A percentile compares a stretch with the other conserved stretches of the same genome.
Conservation (phyloP, 2,888 invertebrate species). For the Agonum fuliginosum region DNA sequence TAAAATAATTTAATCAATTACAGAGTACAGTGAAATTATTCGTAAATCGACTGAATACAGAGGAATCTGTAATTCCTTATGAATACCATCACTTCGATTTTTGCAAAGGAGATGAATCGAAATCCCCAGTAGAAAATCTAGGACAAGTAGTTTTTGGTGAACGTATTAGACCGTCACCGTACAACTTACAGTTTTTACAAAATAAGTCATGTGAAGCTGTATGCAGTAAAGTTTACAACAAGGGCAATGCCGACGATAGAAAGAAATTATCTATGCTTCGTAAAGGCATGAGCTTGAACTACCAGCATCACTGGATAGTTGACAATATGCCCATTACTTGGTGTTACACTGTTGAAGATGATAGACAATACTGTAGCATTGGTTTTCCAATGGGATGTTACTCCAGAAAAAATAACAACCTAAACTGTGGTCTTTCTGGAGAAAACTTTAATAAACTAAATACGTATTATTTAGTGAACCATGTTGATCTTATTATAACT, state of each 20-base stretch:
- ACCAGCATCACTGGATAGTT: slow-evolving; percentile 98
- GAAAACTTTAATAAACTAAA: slow-evolving; percentile 71
- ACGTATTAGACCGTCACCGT: slow-evolving; percentile 95
- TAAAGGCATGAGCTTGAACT: slow-evolving; percentile 93
- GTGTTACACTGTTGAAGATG: slow-evolving; percentile 88
- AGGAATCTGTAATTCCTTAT: slow-evolving; percentile 97
- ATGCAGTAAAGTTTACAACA: slow-evolving; percentile 83
- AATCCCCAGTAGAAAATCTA: slow-evolving; percentile 96
- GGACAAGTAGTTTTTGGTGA: slow-evolving; percentile 99
- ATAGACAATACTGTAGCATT: slow-evolving; percentile 89
- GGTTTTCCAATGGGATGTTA: slow-evolving; percentile 98
- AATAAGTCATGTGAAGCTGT: slow-evolving; percentile 78
- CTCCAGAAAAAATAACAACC: slow-evolving; percentile 62
- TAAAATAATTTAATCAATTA: slow-evolving; percentile 70
- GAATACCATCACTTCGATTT: slow-evolving; percentile 99
- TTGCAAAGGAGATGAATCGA: slow-evolving; percentile 84
- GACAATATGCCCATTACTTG: slow-evolving; percentile 99
- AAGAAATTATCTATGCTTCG: slow-evolving; percentile 87
- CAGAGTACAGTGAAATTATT: slow-evolving; percentile 92
- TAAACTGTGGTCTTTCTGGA: slow-evolving; percentile 50
- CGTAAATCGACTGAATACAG: slow-evolving; percentile 98
- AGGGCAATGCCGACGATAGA: slow-evolving; percentile 78
- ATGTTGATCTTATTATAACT: slow-evolving; percentile 93
- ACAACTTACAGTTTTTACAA: slow-evolving; percentile 89
- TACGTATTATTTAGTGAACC: slow-evolving; percentile 95